These are phyloP conservation scores for Rostratula benghalensis DNA, from an alignment of 2,113 vertebrate species.

Conservation along the genomic window DNA sequence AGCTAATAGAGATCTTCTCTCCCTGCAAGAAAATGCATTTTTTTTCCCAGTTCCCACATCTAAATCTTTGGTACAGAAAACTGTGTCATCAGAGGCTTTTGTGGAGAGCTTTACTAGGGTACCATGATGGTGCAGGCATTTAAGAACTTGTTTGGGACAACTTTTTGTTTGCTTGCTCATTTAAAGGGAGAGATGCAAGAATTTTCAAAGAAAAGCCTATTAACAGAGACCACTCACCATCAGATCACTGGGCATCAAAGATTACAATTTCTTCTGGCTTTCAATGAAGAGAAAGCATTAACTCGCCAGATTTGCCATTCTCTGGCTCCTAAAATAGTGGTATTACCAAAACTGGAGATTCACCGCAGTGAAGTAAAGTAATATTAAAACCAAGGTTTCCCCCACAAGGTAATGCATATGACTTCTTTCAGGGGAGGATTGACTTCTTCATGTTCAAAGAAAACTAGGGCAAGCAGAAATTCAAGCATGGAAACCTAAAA, in stretches of 20 bases:
- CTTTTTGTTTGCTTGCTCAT: neutral
- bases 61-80: neutral
- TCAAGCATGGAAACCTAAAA: constrained; percentile 18
- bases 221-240: neutral
- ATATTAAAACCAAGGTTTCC: constrained; percentile 4
- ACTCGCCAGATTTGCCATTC: neutral
- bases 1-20: neutral
- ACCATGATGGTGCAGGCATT: neutral
- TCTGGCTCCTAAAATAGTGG: neutral
- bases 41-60: neutral
- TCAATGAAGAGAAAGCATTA: neutral
- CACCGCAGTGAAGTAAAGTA: neutral
- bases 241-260: neutral
- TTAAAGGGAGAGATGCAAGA: neutral
- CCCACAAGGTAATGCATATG: neutral
- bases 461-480: constrained; percentile 26
- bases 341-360: neutral
- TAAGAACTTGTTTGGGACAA: neutral
- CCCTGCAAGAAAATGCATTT: neutral
- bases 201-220: neutral
- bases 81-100: neutral
- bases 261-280: neutral
- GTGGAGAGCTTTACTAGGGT: neutral
- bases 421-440: constrained; percentile 20
- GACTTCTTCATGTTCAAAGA: constrained; percentile 23